phyloP scores from a whole-genome alignment of 2,888 invertebrate species.

The Eledone cirrhosa region DNA sequence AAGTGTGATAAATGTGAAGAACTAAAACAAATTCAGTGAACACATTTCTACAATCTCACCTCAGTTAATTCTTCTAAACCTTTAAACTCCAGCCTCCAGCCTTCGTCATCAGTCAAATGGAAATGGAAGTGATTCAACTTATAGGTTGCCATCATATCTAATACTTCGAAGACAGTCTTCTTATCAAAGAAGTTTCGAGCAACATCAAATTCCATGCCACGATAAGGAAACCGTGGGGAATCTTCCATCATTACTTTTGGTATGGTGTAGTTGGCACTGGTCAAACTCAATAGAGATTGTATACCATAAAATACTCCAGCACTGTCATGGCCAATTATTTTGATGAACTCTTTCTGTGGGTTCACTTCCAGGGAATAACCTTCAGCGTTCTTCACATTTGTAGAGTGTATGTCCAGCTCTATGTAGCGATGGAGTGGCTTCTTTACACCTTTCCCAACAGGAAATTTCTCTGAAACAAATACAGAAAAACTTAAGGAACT shows the following conservation, averaged over 20 bases:
- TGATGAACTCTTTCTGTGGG: neutral
- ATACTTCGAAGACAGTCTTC: constrained; percentile 35
- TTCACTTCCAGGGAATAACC: neutral
- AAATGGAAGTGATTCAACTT: constrained; percentile 41
- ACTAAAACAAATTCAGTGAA: no score
- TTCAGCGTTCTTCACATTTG: neutral
- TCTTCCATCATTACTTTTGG: constrained; percentile 33
- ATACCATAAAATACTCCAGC: constrained; percentile 36
- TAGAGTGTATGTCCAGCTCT: neutral
- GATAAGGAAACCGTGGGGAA: constrained; percentile 34
- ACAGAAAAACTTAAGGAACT: no score
- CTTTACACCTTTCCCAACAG: neutral
- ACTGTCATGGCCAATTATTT: constrained; percentile 10
- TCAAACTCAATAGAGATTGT: constrained; percentile 35
- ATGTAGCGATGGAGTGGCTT: constrained; percentile 1
- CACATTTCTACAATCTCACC: constrained; percentile 26
- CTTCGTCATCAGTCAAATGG: constrained; percentile 40
- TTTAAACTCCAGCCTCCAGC: constrained; percentile 37
- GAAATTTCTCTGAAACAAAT: no score
- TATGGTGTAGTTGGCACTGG: constrained; percentile 35
- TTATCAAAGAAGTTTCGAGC: constrained; percentile 44
- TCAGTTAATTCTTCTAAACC: constrained; percentile 38
- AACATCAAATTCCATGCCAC: constrained; percentile 39
- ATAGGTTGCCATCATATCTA: constrained; percentile 39
- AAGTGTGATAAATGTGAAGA: no score